phyloP scores from a whole-genome alignment of 2,797 vertebrate genomes.

The Pteronotus mesoamericanus region DNA sequence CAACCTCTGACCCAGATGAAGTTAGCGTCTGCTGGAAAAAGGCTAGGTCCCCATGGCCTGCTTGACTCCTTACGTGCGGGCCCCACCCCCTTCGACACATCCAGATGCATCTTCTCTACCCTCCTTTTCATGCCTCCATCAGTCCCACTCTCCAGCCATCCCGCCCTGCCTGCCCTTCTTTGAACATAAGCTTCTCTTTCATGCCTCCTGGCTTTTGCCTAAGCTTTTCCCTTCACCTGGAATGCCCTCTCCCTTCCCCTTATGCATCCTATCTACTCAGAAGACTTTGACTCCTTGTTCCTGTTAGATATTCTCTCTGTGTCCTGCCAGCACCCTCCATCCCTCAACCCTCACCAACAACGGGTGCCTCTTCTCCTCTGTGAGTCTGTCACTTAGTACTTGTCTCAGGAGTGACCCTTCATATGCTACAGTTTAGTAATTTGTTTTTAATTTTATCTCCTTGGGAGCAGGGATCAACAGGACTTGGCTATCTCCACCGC shows the following conservation, averaged over 20 bases:
- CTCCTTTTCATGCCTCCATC: rapidly evolving
- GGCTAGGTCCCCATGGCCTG: neutral
- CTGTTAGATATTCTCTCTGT: neutral
- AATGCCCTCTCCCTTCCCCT: rapidly evolving
- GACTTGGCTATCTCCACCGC: neutral
- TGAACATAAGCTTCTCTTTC: neutral
- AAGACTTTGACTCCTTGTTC: neutral
- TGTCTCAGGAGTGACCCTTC: neutral
- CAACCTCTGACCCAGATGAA: neutral
- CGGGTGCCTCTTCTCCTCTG: neutral
- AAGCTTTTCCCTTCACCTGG: rapidly evolving
- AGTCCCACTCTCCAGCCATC: neutral
- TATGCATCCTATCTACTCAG: neutral
- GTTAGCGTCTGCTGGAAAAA: neutral
- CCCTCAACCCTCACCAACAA: neutral
- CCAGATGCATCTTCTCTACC: neutral
- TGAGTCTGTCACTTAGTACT: neutral
- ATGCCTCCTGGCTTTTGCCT: neutral
- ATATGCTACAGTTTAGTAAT: neutral
- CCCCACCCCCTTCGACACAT: neutral
- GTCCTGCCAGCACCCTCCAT: neutral
- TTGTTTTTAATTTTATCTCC: neutral
- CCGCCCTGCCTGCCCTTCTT: neutral
- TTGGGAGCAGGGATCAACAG: neutral
- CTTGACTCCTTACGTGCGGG: rapidly evolving